These are phyloP conservation scores for Ranitomeya variabilis DNA, from an alignment of 2,113 vertebrate genomes.

Conservation along the genomic window DNA sequence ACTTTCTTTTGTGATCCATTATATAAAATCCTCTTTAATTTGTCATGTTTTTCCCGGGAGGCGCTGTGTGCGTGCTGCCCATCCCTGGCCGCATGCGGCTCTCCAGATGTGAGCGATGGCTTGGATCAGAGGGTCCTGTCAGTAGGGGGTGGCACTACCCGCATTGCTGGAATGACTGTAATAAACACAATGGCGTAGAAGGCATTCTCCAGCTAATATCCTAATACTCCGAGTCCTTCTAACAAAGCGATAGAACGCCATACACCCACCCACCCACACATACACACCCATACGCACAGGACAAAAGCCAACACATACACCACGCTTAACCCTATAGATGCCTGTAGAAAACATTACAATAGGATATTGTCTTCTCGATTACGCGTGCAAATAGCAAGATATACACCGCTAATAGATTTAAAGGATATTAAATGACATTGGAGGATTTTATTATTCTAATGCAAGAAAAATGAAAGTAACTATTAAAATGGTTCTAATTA, in stretches of 20 bases:
- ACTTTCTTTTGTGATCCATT: background rate
- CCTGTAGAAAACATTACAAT: no score
- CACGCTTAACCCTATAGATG: slow-evolving; percentile 2
- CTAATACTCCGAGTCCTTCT: background rate
- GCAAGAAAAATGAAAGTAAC: no score
- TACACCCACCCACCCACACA: background rate
- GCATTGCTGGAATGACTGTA: background rate
- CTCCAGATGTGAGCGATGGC: background rate
- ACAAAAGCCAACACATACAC: slow-evolving; percentile 25
- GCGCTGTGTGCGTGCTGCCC: background rate
- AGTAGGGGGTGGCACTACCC: background rate
- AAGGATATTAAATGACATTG: background rate
- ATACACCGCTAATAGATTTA: background rate
- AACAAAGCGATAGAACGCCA: background rate
- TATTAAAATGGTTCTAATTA: no score
- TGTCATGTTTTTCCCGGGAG: background rate
- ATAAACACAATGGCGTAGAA: no score
- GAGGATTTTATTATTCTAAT: no score
- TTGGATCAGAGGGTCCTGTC: background rate
- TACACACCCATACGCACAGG: slow-evolving; percentile 10
- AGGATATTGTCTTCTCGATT: no score
- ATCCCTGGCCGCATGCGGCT: background rate
- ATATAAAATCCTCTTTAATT: background rate
- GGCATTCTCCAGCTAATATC: background rate
- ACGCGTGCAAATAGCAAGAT: no score